phyloP scores from a whole-genome alignment of 1,140 invertebrate species.

The Neocloeon triangulifer region DNA sequence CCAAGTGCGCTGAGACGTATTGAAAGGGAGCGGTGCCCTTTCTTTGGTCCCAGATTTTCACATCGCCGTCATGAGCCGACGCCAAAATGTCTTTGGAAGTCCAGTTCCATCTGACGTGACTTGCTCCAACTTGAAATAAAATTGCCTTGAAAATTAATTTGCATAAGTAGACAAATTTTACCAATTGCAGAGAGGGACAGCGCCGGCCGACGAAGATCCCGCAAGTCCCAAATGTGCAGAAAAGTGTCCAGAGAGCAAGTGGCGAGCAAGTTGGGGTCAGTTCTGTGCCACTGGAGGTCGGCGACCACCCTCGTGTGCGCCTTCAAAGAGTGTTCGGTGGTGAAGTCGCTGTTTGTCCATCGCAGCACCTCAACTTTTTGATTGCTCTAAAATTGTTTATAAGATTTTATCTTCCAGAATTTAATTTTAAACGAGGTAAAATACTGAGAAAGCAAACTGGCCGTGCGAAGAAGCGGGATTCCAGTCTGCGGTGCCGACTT shows the following conservation, averaged over 20 bases:
- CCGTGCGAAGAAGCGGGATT: slow-evolving; percentile 61
- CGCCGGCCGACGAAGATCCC: slow-evolving; percentile 59
- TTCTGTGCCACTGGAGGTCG: slow-evolving; percentile 81
- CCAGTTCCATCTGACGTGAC: slow-evolving; percentile 84
- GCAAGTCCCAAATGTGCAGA: slow-evolving; percentile 80
- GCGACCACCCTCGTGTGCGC: slow-evolving; percentile 74
- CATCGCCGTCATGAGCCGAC: slow-evolving; percentile 84
- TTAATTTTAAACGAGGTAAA: background rate
- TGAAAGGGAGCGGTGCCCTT: slow-evolving; percentile 68
- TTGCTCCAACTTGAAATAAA: slow-evolving; percentile 49
- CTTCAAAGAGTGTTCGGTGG: slow-evolving; percentile 37
- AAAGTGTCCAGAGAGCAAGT: slow-evolving; percentile 87
- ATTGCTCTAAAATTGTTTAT: slow-evolving; percentile 36
- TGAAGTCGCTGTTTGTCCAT: slow-evolving; percentile 25
- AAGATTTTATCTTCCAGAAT: slow-evolving; percentile 1
- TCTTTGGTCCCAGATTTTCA: slow-evolving; percentile 85
- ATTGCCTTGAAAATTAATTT: background rate
- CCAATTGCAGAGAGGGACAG: slow-evolving; percentile 58
- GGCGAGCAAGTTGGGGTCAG: slow-evolving; percentile 69
- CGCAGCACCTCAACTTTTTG: slow-evolving; percentile 63
- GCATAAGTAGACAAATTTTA: slow-evolving; percentile 11
- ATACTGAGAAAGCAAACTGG: slow-evolving; percentile 74
- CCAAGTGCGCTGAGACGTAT: slow-evolving; percentile 82
- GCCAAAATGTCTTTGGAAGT: slow-evolving; percentile 62
- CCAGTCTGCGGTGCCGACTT: slow-evolving; percentile 79